These are phyloP conservation scores for Anguilla megastoma DNA, from an alignment of 2,797 vertebrate genomes.

Conservation along the genomic window DNA sequence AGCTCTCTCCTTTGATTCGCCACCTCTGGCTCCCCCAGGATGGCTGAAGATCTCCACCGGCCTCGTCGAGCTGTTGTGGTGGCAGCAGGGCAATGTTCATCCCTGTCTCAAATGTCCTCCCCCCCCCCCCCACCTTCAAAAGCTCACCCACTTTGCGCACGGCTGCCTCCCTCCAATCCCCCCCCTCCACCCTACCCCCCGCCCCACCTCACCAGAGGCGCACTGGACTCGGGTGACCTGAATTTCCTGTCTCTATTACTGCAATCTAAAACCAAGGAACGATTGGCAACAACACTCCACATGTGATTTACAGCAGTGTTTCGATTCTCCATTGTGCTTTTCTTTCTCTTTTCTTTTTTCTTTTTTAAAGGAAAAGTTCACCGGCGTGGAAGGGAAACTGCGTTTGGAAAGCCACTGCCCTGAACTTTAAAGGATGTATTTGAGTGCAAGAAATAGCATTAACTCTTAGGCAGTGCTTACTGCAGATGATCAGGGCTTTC, in stretches of 20 bases:
- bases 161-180: background rate
- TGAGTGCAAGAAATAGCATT: slow-evolving; percentile 1
- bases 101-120: slow-evolving; percentile 45
- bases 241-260: slow-evolving; percentile 30
- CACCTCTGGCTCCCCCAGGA: slow-evolving; percentile 19
- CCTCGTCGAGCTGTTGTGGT: slow-evolving; percentile 34
- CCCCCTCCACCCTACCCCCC: background rate
- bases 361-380: slow-evolving; percentile 17
- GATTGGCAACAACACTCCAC: slow-evolving; percentile 20
- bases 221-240: slow-evolving; percentile 25
- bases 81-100: slow-evolving; percentile 37
- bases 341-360: no score
- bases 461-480: background rate
- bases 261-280: slow-evolving; percentile 23
- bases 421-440: background rate
- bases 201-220: slow-evolving; percentile 4
- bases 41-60: slow-evolving; percentile 38
- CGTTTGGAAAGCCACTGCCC: background rate
- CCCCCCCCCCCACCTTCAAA: background rate
- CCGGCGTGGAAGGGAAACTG: background rate
- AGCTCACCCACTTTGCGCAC: background rate
- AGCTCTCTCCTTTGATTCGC: slow-evolving; percentile 29
- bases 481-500: background rate
- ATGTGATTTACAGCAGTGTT: slow-evolving; percentile 32
- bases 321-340: background rate